Base-by-base conservation (phyloP, 2,888 invertebrate species). In the Ophonus ardosiacus region DNA sequence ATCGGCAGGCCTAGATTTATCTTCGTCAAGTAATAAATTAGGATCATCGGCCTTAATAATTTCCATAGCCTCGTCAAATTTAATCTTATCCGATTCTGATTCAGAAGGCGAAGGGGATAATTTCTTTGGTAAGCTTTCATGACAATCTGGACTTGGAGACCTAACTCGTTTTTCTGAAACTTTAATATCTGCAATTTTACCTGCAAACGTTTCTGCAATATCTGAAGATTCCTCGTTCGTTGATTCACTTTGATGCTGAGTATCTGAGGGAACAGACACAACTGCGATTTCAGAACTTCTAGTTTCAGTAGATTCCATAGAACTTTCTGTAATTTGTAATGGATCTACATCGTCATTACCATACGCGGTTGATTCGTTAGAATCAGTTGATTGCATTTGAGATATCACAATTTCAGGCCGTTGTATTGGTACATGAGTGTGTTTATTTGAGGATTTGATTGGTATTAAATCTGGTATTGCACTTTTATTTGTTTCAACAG, bases 31-130 rank as follows among this genome's bases (percentile, higher is more conserved):
- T 8, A 91, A 89, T 85, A 91, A 91, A 13, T 89, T 88, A 76
- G 91, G 90, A 17, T 92, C 92, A 88, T 92, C 92, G 88, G 92
- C 92, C 86, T 91, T 91, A 38, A 92, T 91, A 85, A 92, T 91
- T 89, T 83, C 79, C 40, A 65, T 56, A 21, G 76, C 79, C 80
- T 89, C 91, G 51, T 78, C 84, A 18, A 84, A 65, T 78, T 78
- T 51, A 31, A 84, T 84, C 56, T 84, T 84, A 24, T 78, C 31
- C n/a, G 65, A 56, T 78, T 63, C 59, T 68, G 86, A 61, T 68
- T 81, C 78, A 0, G 61, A 15, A n/a, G 84, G 65, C 24, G 84
- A 84, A 15, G 63, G 65, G 43, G 78, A 86, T 21, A 86, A 86
- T 86, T 87, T 87, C 38, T 86, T 79, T 17, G 86, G 82, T 84